Evolutionary conservation across 2,888 invertebrate species (phyloP).

Genomic region (Xylota sylvarum): DNA sequence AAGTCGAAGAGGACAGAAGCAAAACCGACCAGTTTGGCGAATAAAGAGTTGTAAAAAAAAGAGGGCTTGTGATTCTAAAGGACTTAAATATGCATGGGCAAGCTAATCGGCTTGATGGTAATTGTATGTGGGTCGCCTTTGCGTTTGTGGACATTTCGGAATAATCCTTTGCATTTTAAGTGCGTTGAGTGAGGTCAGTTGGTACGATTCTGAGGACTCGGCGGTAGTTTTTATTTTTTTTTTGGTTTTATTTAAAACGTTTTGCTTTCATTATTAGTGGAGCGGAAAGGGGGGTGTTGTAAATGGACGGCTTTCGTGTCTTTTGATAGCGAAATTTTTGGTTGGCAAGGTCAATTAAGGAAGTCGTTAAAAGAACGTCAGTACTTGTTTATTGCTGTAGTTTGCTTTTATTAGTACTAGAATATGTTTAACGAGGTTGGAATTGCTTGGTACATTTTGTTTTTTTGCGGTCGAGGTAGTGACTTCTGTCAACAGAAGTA

Average conservation of each 20-base stretch:
- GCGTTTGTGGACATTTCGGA: slow-evolving; percentile 27
- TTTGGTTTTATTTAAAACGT: not conserved
- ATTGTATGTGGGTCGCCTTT: slow-evolving; percentile 56
- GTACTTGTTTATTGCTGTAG: not conserved
- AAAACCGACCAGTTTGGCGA: not conserved
- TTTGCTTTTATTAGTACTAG: not conserved
- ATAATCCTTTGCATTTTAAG: slow-evolving; percentile 66
- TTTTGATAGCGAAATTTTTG: not conserved
- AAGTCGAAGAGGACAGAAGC: slow-evolving; percentile 6
- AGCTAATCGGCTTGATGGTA: slow-evolving; percentile 70
- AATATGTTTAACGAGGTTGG: not conserved
- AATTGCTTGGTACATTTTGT: no score
- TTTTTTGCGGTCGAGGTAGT: no score
- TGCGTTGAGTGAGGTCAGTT: slow-evolving; percentile 61
- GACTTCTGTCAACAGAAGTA: no score
- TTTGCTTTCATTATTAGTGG: slow-evolving; percentile 33
- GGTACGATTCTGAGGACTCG: slow-evolving; percentile 16
- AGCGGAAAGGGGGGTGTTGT: slow-evolving; percentile 19
- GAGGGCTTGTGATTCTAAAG: slow-evolving; percentile 44
- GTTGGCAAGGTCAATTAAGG: not conserved
- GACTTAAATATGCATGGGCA: slow-evolving; percentile 71
- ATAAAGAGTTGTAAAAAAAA: slow-evolving; percentile 12
- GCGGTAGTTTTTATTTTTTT: no score
- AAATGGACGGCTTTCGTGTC: not conserved
- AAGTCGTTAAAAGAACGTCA: not conserved